phyloP scores from a whole-genome alignment of 1,140 invertebrate genomes.

The Tribolium madens region DNA sequence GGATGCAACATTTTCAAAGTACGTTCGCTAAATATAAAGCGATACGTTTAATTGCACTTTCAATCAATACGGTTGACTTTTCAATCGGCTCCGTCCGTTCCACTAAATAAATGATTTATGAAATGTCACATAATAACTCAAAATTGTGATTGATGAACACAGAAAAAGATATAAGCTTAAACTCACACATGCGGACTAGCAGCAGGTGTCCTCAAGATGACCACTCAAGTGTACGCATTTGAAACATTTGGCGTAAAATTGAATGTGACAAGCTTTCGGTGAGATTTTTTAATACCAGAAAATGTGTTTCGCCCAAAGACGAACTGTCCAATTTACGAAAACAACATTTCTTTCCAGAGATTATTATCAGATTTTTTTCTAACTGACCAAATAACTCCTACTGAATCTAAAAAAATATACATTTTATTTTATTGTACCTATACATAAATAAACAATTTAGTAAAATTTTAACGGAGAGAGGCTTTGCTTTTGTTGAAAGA shows the following conservation, averaged over 20 bases:
- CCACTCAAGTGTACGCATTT: slow-evolving; percentile 22
- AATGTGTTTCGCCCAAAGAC: background rate
- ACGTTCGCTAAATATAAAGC: slow-evolving; percentile 22
- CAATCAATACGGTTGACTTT: slow-evolving; percentile 27
- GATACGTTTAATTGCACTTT: slow-evolving; percentile 36
- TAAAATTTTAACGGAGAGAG: background rate
- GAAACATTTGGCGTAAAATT: slow-evolving; percentile 26
- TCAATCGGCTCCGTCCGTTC: slow-evolving; percentile 8
- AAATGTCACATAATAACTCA: slow-evolving; percentile 36
- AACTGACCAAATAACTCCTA: no score
- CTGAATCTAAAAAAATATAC: no score
- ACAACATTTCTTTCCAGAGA: background rate
- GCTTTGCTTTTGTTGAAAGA: background rate
- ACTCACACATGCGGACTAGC: slow-evolving; percentile 31
- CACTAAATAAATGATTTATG: slow-evolving; percentile 36
- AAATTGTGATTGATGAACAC: slow-evolving; percentile 37
- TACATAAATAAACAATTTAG: background rate
- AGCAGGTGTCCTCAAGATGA: slow-evolving; percentile 34
- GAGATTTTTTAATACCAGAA: slow-evolving; percentile 21
- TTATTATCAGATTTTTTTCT: background rate
- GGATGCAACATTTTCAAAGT: slow-evolving; percentile 27
- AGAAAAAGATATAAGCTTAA: slow-evolving; percentile 21
- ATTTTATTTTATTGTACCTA: background rate
- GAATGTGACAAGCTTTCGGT: slow-evolving; percentile 21
- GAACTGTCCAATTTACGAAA: slow-evolving; percentile 3